Conservation (phyloP, 2,888 invertebrate species). For the Hipparchia semele region DNA sequence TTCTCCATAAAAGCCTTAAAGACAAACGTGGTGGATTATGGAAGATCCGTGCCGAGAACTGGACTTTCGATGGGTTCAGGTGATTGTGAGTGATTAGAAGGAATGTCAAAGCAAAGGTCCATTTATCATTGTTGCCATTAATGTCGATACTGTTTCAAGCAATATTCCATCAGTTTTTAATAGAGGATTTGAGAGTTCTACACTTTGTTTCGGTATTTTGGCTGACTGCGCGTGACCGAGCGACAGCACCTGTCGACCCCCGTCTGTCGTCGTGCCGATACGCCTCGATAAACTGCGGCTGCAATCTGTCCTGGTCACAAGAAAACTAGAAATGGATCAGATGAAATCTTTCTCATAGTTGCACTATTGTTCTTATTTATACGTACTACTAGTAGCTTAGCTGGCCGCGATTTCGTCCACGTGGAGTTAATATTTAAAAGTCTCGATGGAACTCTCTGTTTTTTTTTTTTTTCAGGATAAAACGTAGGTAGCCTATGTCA, state of each 20-base stretch:
- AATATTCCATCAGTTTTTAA: not conserved
- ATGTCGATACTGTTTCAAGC: not conserved
- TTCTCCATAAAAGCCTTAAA: no score
- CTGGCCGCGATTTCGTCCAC: no score
- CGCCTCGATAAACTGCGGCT: constrained; percentile 50
- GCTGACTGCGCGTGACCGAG: constrained; percentile 66
- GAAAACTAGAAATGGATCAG: constrained; percentile 37
- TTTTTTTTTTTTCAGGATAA: no score
- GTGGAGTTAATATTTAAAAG: no score
- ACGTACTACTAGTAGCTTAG: no score
- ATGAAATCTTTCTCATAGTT: no score
- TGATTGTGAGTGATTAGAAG: not conserved
- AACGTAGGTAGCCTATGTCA: no score
- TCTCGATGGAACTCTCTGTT: no score
- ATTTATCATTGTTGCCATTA: not conserved
- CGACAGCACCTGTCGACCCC: constrained; percentile 60
- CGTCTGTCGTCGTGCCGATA: constrained; percentile 53
- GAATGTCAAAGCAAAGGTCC: not conserved
- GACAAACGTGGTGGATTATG: no score
- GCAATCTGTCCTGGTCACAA: constrained; percentile 45
- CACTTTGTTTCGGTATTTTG: constrained; percentile 49
- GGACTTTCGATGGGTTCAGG: no score
- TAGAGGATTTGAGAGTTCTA: constrained; percentile 22
- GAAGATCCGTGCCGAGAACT: no score
- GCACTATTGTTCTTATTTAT: no score